These are phyloP conservation scores for Oreochromis tanganicae DNA, from an alignment of 2,113 vertebrate species.

Conservation along the genomic window DNA sequence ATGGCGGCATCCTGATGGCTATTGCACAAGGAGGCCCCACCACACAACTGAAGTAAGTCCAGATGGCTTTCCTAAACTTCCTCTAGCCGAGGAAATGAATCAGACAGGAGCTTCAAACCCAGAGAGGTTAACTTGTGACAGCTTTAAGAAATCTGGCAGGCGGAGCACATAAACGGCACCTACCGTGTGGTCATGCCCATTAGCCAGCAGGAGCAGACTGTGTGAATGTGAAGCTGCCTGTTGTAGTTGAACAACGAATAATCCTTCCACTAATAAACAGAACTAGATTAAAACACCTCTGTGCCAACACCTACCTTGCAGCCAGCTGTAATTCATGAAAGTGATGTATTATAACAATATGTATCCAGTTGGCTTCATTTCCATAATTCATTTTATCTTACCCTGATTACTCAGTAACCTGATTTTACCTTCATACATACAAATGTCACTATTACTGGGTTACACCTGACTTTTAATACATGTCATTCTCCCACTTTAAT, in stretches of 20 bases:
- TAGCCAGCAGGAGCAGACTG: conserved; percentile 2
- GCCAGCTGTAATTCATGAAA: neutral
- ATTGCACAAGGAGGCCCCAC: conserved; percentile 85
- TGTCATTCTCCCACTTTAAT: neutral
- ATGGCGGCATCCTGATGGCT: conserved; percentile 92
- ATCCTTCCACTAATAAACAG: neutral
- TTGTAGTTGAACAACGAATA: neutral
- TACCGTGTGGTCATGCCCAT: neutral
- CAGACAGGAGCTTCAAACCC: neutral
- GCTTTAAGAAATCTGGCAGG: neutral
- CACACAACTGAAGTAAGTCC: conserved; percentile 87
- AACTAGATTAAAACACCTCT: neutral
- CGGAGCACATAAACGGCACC: neutral
- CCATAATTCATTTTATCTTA: neutral
- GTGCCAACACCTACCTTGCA: neutral
- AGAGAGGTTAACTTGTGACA: neutral
- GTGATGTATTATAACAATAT: neutral
- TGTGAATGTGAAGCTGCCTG: neutral
- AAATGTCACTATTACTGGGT: neutral
- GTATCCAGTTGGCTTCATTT: neutral
- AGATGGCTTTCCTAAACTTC: neutral
- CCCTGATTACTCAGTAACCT: neutral
- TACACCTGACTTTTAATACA: neutral
- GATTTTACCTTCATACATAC: neutral
- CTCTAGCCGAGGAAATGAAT: neutral